Evolutionary conservation across 2,888 invertebrate species (phyloP).

Genomic region (Hyposoter didymator): DNA sequence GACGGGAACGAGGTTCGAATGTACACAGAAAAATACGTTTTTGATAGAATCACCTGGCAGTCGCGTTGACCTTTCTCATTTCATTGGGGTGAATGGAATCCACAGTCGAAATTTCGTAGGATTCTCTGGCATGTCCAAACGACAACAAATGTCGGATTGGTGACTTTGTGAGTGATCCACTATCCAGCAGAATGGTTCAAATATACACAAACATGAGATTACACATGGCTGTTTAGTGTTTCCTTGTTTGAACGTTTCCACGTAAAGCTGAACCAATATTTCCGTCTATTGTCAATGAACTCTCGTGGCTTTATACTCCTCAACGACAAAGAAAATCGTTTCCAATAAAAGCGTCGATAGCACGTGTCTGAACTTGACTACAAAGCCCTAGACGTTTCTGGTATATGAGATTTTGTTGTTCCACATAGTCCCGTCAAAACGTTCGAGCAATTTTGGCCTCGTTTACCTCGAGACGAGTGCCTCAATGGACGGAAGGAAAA

Average conservation of each 20-base stretch:
- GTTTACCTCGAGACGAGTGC: neutral
- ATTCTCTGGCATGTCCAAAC: conserved; percentile 6
- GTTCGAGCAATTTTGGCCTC: conserved; percentile 33
- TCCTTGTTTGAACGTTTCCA: conserved; percentile 71
- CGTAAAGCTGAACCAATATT: conserved; percentile 76
- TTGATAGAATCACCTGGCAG: conserved; percentile 49
- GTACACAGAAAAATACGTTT: conserved; percentile 1
- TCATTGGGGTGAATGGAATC: conserved; percentile 27
- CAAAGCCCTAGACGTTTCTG: conserved; percentile 23
- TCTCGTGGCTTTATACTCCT: conserved; percentile 33
- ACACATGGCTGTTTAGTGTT: conserved; percentile 64
- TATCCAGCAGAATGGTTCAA: conserved; percentile 11
- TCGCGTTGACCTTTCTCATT: conserved; percentile 45
- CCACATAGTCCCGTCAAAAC: conserved; percentile 50
- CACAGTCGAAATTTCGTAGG: conserved; percentile 42
- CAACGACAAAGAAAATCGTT: conserved; percentile 58
- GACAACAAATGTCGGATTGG: conserved; percentile 28
- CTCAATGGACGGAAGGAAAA: neutral
- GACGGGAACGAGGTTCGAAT: neutral
- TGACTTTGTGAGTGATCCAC: conserved; percentile 43
- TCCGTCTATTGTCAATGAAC: conserved; percentile 72
- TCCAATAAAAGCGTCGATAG: conserved; percentile 51
- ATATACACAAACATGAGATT: conserved; percentile 36
- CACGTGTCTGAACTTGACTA: conserved; percentile 56
- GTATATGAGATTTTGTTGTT: conserved; percentile 37